Percentiles rank a stretch among this genome's conserved stretches.
These are phyloP conservation scores for Sebastes paucispinis DNA, from an alignment of 2,797 vertebrate species.

Conservation along the genomic window DNA sequence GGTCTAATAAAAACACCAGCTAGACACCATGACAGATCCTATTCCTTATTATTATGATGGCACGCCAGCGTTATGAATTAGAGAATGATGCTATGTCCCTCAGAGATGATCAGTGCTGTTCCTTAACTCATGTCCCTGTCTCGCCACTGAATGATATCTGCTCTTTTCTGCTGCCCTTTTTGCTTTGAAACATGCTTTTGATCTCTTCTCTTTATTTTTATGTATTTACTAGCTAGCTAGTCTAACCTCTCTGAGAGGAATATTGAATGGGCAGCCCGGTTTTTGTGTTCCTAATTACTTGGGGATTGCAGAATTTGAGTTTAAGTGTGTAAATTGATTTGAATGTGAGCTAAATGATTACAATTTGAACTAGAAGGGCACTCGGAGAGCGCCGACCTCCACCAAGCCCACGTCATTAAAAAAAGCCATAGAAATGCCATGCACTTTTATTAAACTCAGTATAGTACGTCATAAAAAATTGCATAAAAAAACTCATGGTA, in stretches of 20 bases:
- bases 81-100: slow-evolving; percentile 36
- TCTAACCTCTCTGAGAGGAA: background rate
- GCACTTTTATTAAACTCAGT: background rate
- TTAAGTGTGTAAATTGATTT: background rate
- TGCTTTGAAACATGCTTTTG: background rate
- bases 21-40: slow-evolving; percentile 64
- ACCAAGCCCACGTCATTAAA: background rate
- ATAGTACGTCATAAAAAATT: background rate
- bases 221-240: too few relatives aligned
- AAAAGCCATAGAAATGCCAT: background rate
- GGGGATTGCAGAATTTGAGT: background rate
- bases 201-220: background rate
- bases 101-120: slow-evolving; percentile 45
- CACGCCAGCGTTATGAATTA: slow-evolving; percentile 54
- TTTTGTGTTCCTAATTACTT: background rate
- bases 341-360: background rate
- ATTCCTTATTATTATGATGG: slow-evolving; percentile 70
- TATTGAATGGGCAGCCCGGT: background rate
- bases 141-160: slow-evolving; percentile 8
- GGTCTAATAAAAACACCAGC: slow-evolving; percentile 76
- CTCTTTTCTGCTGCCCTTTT: background rate
- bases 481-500: background rate
- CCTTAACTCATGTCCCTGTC: background rate
- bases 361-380: background rate
- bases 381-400: background rate